phyloP scores from a whole-genome alignment of 1,140 invertebrate genomes.

The Laupala kohalensis region DNA sequence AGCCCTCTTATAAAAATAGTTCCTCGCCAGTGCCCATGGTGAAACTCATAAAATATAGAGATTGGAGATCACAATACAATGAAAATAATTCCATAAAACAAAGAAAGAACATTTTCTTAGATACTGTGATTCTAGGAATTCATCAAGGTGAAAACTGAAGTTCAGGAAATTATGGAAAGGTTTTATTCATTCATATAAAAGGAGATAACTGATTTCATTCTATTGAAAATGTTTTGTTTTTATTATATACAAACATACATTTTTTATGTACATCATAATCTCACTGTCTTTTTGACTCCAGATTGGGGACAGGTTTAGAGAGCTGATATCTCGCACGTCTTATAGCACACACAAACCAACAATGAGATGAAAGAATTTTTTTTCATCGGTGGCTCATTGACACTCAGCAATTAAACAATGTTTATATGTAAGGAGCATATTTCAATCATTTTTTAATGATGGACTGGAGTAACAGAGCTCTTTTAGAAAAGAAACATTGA shows the following conservation, averaged over 20 bases:
- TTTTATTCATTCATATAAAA: not conserved
- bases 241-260: slow-evolving; percentile 36
- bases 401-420: slow-evolving; percentile 9
- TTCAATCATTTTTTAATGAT: slow-evolving; percentile 1
- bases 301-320: not conserved
- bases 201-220: slow-evolving; percentile 9
- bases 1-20: not conserved
- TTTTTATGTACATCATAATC: slow-evolving; percentile 18
- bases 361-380: slow-evolving; percentile 2
- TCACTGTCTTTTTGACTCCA: slow-evolving; percentile 11
- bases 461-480: slow-evolving; percentile 6
- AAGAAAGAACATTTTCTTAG: too few relatives aligned
- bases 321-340: not conserved
- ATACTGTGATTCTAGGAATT: too few relatives aligned
- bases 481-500: slow-evolving; percentile 5
- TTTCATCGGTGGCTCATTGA: slow-evolving; percentile 7
- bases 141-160: not conserved
- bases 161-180: slow-evolving; percentile 1
- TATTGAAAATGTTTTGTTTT: slow-evolving; percentile 17
- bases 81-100: too few relatives aligned
- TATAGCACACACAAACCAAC: not conserved
- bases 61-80: too few relatives aligned
- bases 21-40: not conserved
- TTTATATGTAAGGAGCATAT: slow-evolving; percentile 6
- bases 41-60: too few relatives aligned